phyloP scores from a whole-genome alignment of 2,797 vertebrate genomes.

The Bufotes viridis region DNA sequence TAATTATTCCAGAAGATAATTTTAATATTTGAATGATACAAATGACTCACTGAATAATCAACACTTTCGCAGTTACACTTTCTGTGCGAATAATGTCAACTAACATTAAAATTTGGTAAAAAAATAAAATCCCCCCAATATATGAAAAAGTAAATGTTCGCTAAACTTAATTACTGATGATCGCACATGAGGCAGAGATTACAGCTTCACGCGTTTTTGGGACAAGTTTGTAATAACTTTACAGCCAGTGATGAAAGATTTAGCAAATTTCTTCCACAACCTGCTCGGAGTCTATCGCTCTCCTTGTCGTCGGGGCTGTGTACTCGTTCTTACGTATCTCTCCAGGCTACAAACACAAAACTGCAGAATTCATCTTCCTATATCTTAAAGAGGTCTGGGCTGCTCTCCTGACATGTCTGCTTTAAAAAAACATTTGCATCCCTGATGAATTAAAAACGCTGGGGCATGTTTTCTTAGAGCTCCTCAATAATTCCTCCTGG shows the following conservation, averaged over 20 bases:
- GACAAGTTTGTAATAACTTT: background rate
- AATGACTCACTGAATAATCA: background rate
- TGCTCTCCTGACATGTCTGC: background rate
- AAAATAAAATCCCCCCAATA: background rate
- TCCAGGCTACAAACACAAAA: background rate
- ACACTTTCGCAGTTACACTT: slow-evolving; percentile 16
- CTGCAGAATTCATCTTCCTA: background rate
- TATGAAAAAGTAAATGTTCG: background rate
- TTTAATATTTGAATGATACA: background rate
- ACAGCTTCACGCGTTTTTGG: background rate
- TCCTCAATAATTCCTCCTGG: no score
- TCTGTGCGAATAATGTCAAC: slow-evolving; percentile 10
- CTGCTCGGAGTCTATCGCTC: background rate
- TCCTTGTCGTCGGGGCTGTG: background rate
- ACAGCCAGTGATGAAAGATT: background rate
- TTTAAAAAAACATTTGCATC: no score
- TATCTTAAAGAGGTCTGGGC: background rate
- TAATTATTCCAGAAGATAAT: no score
- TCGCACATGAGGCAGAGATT: background rate
- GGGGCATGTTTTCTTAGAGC: no score
- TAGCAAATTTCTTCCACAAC: background rate
- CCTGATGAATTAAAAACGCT: no score
- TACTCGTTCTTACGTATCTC: background rate
- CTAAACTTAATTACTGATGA: background rate
- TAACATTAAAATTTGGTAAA: background rate